Base-by-base conservation (phyloP, 2,797 vertebrate genomes). In the Xenopus petersii region DNA sequence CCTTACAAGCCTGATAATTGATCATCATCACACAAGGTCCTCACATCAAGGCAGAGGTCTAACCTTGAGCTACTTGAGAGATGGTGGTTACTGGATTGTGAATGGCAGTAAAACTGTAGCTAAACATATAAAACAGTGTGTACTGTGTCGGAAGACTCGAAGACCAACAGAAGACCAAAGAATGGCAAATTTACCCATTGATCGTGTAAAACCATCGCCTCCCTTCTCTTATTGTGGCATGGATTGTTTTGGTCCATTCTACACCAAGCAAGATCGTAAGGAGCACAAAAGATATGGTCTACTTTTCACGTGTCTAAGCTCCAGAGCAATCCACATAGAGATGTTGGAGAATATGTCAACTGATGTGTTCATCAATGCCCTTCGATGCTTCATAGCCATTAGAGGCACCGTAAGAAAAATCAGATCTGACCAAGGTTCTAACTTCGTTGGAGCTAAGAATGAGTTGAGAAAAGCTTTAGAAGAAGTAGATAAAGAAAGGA, bases 231-330 rank as follows among this genome's bases (percentile, higher is more conserved):
- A 8, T 15, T 63, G 61, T 15, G 61, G 61, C 10, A 63, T 63
- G 61, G 61, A 63, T 63, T 36, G 30, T 30, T 63, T 63, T 36
- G 61, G 61, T 7, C 61, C 61, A 6, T 63, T 63, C 61, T 10
- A 5, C 6, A 7, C 61, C 10, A 63, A 30, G n/a, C 21, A 63
- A 21, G 21, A 21, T 21, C 21, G 21, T 21, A 21, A 21, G 21
- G 21, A 21, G 21, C 21, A 21, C 21, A 36, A 26, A 16, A 8
- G 7, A 26, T 15, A 63, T 5, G 30, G 21, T 21, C 21, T 21
- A 21, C 21, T 21, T 21, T 21, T 21, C 21, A 21, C 21, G 21
- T 21, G 21, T 21, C 21, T 21, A 21, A 21, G 21, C 21, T 21
- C 21, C 21, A 21, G 21, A 21, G 21, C 21, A 21, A 21, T 21